Evolutionary conservation across 1,140 invertebrate genomes (phyloP).

Genomic region (Atta colombica): DNA sequence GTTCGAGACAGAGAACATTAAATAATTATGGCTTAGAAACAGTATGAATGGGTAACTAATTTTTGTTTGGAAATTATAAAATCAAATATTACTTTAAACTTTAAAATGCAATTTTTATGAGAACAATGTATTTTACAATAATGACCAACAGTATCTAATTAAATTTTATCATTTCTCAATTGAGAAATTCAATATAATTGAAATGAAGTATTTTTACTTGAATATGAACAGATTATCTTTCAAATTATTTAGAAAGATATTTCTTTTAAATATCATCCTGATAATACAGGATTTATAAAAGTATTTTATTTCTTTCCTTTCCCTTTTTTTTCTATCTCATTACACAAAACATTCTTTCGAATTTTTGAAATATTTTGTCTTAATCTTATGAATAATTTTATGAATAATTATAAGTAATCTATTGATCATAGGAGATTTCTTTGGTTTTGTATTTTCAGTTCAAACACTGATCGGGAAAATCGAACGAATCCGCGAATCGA

Average conservation of each 20-base stretch:
- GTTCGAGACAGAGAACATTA: too few relatives aligned
- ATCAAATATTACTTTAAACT: too few relatives aligned
- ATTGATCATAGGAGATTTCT: background rate
- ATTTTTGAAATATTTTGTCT: background rate
- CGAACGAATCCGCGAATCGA: background rate
- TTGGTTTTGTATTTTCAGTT: background rate
- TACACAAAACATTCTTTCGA: background rate
- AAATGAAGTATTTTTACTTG: constrained; percentile 8
- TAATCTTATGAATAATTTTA: background rate
- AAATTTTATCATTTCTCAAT: too few relatives aligned
- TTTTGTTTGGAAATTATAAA: too few relatives aligned
- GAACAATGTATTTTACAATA: too few relatives aligned
- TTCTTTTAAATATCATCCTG: background rate
- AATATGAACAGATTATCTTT: background rate
- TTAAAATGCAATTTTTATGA: too few relatives aligned
- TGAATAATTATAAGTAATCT: background rate
- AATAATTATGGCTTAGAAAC: too few relatives aligned
- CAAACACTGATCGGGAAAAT: background rate
- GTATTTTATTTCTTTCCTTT: background rate
- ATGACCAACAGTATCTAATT: too few relatives aligned
- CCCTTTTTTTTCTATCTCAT: background rate
- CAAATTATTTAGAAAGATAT: background rate
- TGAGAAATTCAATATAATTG: background rate
- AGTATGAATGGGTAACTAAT: too few relatives aligned
- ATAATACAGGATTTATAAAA: background rate